These are phyloP conservation scores for Hirudinaria manillensis DNA, from an alignment of 2,888 invertebrate species.

Conservation along the genomic window DNA sequence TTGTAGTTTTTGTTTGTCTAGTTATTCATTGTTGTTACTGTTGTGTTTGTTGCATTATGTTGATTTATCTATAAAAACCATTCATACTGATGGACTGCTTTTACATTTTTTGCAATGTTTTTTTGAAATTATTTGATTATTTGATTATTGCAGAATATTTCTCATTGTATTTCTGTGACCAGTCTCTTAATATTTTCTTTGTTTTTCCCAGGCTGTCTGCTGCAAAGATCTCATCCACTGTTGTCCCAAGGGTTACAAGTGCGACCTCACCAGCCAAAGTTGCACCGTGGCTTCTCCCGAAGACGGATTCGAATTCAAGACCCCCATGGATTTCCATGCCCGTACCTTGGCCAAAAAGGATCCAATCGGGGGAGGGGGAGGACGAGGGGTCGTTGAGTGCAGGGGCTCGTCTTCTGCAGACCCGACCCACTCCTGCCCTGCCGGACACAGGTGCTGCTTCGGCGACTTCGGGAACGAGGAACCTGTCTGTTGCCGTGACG, in stretches of 20 bases:
- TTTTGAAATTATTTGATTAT: too few relatives aligned
- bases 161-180: too few relatives aligned
- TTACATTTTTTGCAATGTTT: too few relatives aligned
- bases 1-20: too few relatives aligned
- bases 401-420: background rate
- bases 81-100: too few relatives aligned
- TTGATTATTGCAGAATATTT: too few relatives aligned
- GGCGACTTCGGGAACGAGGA: background rate
- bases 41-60: too few relatives aligned
- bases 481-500: conserved; percentile 26
- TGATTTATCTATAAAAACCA: too few relatives aligned
- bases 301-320: background rate
- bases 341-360: background rate
- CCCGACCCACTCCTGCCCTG: conserved; percentile 18
- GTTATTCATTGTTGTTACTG: background rate
- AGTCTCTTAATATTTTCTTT: background rate
- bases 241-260: conserved; percentile 44
- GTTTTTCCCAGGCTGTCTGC: conserved; percentile 35
- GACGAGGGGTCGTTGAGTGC: background rate
- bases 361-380: background rate
- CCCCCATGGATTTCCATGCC: conserved; percentile 1
- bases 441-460: conserved; percentile 10
- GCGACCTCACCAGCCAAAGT: conserved; percentile 31
- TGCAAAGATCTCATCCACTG: conserved; percentile 46
- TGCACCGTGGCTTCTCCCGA: conserved; percentile 4